phyloP scores from a whole-genome alignment of 2,888 invertebrate genomes.

The Coelopa pilipes region DNA sequence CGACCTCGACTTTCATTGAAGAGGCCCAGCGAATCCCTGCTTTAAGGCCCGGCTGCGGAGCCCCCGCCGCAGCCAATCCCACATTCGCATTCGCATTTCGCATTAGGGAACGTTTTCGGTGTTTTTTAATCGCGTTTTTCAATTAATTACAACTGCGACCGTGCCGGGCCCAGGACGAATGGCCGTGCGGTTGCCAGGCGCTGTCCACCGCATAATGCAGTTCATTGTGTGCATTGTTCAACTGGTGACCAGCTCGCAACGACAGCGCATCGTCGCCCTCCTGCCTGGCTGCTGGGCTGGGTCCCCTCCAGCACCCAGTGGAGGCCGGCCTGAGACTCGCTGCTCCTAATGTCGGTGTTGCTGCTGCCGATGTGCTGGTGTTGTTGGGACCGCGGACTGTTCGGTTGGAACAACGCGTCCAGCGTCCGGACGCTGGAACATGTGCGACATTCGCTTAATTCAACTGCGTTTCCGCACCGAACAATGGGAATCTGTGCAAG shows the following conservation, averaged over 20 bases:
- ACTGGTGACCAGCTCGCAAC: constrained; percentile 5
- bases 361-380: constrained; percentile 5
- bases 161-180: constrained; percentile 16
- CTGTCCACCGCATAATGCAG: constrained; percentile 37
- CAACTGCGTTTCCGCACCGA: constrained; percentile 18
- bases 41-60: too few relatives aligned
- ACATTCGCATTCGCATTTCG: constrained; percentile 4
- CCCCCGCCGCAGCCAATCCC: not conserved
- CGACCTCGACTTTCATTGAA: too few relatives aligned
- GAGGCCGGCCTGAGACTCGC: not conserved
- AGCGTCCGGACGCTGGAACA: constrained; percentile 20
- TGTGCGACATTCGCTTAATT: constrained; percentile 30
- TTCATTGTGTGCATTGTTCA: constrained; percentile 30
- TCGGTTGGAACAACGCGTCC: not conserved
- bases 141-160: constrained; percentile 39
- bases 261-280: too few relatives aligned
- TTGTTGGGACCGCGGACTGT: not conserved
- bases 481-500: constrained; percentile 35
- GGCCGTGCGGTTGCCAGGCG: constrained; percentile 1
- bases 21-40: too few relatives aligned
- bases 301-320: not conserved
- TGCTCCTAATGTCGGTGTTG: constrained; percentile 16
- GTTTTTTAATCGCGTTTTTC: constrained; percentile 28
- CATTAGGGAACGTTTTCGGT: constrained; percentile 6
- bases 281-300: too few relatives aligned